phyloP scores from a whole-genome alignment of 2,113 vertebrate species.

The Pachycephala philippinensis region DNA sequence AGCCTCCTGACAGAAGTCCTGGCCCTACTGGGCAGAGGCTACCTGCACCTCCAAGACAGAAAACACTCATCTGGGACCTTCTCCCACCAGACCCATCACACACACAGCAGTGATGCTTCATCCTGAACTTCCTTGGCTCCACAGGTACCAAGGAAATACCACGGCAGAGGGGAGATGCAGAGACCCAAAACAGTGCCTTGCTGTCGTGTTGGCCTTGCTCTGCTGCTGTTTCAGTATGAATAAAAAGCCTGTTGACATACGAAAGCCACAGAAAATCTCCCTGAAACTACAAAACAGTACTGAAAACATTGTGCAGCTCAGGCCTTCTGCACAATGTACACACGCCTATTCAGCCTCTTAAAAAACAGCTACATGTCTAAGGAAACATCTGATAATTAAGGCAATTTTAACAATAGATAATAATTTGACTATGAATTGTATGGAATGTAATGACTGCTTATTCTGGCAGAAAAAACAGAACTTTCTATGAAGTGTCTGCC shows the following conservation, averaged over 20 bases:
- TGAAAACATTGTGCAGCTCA: slow-evolving; percentile 33
- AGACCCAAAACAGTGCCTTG: neutral
- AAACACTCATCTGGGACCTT: neutral
- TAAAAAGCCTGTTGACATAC: slow-evolving; percentile 43
- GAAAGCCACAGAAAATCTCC: slow-evolving; percentile 60
- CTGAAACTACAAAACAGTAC: slow-evolving; percentile 55
- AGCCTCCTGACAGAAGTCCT: neutral
- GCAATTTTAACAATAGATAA: slow-evolving; percentile 79
- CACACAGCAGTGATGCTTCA: neutral
- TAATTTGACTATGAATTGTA: slow-evolving; percentile 77
- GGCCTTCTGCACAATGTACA: slow-evolving; percentile 42
- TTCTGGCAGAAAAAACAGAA: slow-evolving; percentile 71
- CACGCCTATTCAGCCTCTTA: slow-evolving; percentile 40
- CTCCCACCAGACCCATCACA: neutral
- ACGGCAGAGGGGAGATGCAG: rapidly evolving
- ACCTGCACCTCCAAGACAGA: neutral
- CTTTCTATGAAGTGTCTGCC: slow-evolving; percentile 77
- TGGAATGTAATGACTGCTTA: slow-evolving; percentile 77
- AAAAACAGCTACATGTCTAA: slow-evolving; percentile 52
- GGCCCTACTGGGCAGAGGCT: neutral
- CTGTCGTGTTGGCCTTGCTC: neutral
- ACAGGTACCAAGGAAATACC: neutral
- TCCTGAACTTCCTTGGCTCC: neutral
- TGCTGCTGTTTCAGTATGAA: neutral
- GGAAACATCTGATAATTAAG: slow-evolving; percentile 77